Base-by-base conservation (phyloP, 2,888 invertebrate genomes). In the Microdon myrmicae region DNA sequence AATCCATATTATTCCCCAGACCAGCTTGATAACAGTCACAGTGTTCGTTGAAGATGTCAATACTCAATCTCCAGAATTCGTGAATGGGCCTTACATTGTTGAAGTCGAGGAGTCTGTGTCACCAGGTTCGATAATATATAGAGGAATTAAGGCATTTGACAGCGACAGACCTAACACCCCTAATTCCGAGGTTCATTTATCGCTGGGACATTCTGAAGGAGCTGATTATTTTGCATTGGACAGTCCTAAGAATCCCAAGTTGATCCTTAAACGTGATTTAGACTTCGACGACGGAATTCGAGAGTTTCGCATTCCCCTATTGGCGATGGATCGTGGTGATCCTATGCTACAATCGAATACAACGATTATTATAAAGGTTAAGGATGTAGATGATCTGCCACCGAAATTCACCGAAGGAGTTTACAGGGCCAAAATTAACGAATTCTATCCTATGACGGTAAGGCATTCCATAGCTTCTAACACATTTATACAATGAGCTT, bases 11-110 rank as follows among this genome's bases (percentile, higher is more conserved):
- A 16, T 10, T 23, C 10, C 37, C 17, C 81, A 92, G 92, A 89
- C 90, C 72, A 90, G 91, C 38, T 92, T 89, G 70, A 82, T 93
- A 13, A 90, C 91, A 2, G 88, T 92, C 67, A 93, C 92, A 3
- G 91, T 93, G 3, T 93, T 93, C 77, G 90, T 94, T 4, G 92
- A 93, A 78, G 93, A 94, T 74, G 84, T 93, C 28, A 94, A 94
- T 74, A 92, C 93, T 79, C 90, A 93, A 77, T 83, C 87, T 1
- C 92, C 92, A 0, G 82, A 85, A 72, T 93, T 93, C 77, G 77
- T 87, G 34, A 88, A 89, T 61, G 86, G 89, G 0, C 93, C 93
- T 1, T 94, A 94, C 74, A 83, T 86, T 39, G 83, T 92, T 4
- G 85, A 86, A 28, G 90, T 94, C 10, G 91, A 92, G 70, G 92